A percentile compares a stretch with the other conserved stretches of the same genome.
Conservation (phyloP, 1,140 invertebrate genomes). For the Protaetia brevitarsis region DNA sequence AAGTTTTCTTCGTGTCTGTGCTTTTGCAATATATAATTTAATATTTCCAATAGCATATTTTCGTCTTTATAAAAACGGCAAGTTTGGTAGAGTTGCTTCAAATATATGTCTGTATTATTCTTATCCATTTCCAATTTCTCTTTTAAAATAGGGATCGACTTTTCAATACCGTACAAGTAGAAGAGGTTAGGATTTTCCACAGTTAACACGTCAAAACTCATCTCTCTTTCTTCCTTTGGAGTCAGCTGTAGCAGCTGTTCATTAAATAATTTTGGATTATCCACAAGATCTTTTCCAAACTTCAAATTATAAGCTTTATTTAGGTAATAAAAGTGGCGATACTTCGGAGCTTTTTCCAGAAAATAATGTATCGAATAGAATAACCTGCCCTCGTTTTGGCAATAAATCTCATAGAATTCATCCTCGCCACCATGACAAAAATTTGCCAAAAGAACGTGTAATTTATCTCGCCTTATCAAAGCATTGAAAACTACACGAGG, state of each 20-base stretch:
- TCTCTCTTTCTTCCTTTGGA: background rate
- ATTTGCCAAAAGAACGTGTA: background rate
- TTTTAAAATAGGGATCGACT: background rate
- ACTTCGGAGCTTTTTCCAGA: background rate
- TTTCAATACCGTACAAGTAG: background rate
- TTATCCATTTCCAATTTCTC: background rate
- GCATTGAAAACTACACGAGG: background rate
- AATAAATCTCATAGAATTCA: background rate
- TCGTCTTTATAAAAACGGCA: background rate
- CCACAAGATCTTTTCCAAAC: background rate
- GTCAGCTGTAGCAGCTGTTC: background rate
- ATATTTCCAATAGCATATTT: background rate
- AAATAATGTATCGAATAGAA: background rate
- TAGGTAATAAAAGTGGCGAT: background rate
- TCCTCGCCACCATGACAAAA: background rate
- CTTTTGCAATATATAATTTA: too few species aligned
- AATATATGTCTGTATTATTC: background rate
- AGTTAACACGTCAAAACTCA: background rate
- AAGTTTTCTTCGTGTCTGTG: background rate
- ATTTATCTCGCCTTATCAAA: background rate
- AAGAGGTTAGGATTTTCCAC: background rate
- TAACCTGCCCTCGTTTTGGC: background rate
- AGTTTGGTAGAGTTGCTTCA: background rate
- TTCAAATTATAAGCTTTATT: background rate
- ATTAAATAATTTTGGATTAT: background rate